Evolutionary conservation across 92 coral and sea anemone species (phyloP).

Genomic region (Anthopleura xanthogrammica): DNA sequence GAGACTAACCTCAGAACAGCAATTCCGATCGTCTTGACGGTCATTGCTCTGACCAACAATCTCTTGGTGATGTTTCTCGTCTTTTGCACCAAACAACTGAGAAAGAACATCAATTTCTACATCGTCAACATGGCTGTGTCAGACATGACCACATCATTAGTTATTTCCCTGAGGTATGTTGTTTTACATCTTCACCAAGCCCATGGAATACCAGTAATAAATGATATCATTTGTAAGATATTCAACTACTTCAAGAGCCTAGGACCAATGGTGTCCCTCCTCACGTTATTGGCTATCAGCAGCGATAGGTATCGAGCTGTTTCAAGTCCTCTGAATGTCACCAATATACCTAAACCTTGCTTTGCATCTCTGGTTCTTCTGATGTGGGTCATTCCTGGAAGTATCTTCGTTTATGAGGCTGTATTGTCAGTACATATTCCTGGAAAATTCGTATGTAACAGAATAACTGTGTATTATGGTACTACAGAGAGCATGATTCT

Average conservation of each 20-base stretch:
- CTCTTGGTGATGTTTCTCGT: slow-evolving; percentile 13
- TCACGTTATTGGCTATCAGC: too few relatives aligned
- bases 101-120: slow-evolving; percentile 18
- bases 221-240: too few relatives aligned
- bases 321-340: too few relatives aligned
- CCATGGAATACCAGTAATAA: too few relatives aligned
- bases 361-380: too few relatives aligned
- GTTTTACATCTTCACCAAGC: too few relatives aligned
- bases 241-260: too few relatives aligned
- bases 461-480: too few relatives aligned
- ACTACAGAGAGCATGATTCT: not conserved
- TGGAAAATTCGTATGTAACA: not conserved
- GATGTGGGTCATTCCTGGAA: slow-evolving; percentile 16
- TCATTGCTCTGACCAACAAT: not conserved
- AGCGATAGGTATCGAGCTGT: too few relatives aligned
- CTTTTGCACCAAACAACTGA: slow-evolving; percentile 1
- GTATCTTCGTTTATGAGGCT: not conserved
- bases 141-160: slow-evolving; percentile 6
- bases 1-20: not conserved
- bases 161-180: too few relatives aligned
- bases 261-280: too few relatives aligned
- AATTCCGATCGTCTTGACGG: slow-evolving; percentile 2
- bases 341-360: too few relatives aligned
- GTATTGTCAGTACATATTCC: not conserved
- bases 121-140: slow-evolving; percentile 29